phyloP scores from a whole-genome alignment of 2,113 vertebrate species.

The Ardeotis arabs region DNA sequence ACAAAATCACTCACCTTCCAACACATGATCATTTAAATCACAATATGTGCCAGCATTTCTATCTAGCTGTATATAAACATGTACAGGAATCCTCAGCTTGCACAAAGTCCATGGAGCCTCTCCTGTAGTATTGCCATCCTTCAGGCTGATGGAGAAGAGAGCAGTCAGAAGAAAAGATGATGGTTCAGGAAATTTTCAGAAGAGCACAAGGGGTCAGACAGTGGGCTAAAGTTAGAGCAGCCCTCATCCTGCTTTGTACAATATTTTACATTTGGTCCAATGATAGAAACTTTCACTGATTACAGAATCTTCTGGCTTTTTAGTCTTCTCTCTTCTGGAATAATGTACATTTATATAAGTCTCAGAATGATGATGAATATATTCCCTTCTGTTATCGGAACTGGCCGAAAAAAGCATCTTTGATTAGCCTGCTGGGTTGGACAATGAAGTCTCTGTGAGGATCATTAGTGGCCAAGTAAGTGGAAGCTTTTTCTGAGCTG shows the following conservation, averaged over 20 bases:
- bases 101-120: not conserved
- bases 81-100: not conserved
- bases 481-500: not conserved
- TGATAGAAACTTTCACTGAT: not conserved
- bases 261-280: not conserved
- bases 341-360: not conserved
- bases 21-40: not conserved
- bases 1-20: not conserved
- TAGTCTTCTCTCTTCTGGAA: not conserved
- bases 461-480: not conserved
- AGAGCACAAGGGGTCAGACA: not conserved
- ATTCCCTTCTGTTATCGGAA: not conserved
- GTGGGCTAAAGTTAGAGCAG: not conserved
- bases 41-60: not conserved
- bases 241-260: not conserved
- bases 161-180: not conserved
- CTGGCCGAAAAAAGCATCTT: not conserved
- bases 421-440: not conserved
- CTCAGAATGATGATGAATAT: not conserved
- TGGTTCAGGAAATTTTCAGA: not conserved
- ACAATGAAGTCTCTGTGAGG: not conserved
- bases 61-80: not conserved
- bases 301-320: not conserved
- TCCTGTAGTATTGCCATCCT: not conserved
- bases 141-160: not conserved